These are phyloP conservation scores for Drosophila nigromelanica DNA, from an alignment of 1,140 invertebrate genomes.

Conservation along the genomic window DNA sequence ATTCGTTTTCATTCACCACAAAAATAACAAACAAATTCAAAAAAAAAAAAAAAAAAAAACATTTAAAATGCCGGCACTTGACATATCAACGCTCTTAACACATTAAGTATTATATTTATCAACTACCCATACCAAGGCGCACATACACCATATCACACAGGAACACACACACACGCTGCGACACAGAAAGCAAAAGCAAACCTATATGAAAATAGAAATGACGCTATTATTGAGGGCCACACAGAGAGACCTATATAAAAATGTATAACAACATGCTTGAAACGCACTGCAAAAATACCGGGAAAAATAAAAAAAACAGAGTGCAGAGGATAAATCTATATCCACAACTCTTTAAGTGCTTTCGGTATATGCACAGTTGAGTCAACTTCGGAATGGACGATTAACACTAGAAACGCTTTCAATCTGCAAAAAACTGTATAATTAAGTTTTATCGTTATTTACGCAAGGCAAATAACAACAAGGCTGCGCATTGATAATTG, in stretches of 20 bases:
- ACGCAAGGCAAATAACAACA: conserved; percentile 16
- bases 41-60: conserved; percentile 8
- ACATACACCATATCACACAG: conserved; percentile 41
- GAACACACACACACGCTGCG: conserved; percentile 22
- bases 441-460: conserved; percentile 66
- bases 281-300: conserved; percentile 1
- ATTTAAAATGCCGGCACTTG: conserved; percentile 41
- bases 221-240: conserved; percentile 52
- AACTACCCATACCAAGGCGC: conserved; percentile 47
- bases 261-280: conserved; percentile 17
- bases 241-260: conserved; percentile 4
- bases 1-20: conserved; percentile 26
- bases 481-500: conserved; percentile 40
- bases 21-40: conserved; percentile 5
- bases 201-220: conserved; percentile 78
- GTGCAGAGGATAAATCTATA: neutral
- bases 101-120: conserved; percentile 47
- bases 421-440: conserved; percentile 27
- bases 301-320: conserved; percentile 5
- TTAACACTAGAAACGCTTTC: conserved; percentile 33
- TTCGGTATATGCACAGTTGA: conserved; percentile 14
- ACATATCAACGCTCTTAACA: conserved; percentile 29
- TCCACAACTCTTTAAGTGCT: conserved; percentile 29
- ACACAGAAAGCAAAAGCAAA: conserved; percentile 41
- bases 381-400: conserved; percentile 36